phyloP scores from a whole-genome alignment of 2,113 vertebrate species.

The Bufo bufo region DNA sequence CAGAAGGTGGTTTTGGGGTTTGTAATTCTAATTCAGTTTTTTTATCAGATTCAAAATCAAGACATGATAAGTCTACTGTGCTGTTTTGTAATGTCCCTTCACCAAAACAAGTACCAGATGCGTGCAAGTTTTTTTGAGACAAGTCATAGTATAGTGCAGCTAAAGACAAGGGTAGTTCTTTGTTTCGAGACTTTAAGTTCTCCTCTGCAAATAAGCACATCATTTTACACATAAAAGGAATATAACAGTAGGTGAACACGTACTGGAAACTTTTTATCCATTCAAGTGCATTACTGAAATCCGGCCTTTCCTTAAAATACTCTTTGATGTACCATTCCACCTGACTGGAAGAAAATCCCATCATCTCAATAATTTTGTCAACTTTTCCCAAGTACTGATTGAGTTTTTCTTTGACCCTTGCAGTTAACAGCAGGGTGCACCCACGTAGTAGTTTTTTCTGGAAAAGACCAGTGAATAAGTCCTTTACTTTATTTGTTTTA shows the following conservation, averaged over 20 bases:
- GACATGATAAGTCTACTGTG: neutral
- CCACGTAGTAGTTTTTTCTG: slow-evolving; percentile 83
- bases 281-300: slow-evolving; percentile 61
- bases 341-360: slow-evolving; percentile 78
- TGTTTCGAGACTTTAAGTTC: slow-evolving; percentile 55
- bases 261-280: slow-evolving; percentile 71
- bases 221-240: slow-evolving; percentile 79
- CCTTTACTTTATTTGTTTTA: slow-evolving; percentile 68
- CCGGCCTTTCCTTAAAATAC: slow-evolving; percentile 71
- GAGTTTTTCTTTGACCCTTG: slow-evolving; percentile 78
- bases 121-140: slow-evolving; percentile 63
- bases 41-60: slow-evolving; percentile 55
- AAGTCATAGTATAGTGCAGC: slow-evolving; percentile 76
- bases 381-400: slow-evolving; percentile 77
- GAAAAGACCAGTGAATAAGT: slow-evolving; percentile 80
- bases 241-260: slow-evolving; percentile 80
- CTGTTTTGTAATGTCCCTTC: slow-evolving; percentile 5
- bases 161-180: slow-evolving; percentile 79
- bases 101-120: slow-evolving; percentile 52
- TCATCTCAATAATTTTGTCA: slow-evolving; percentile 79
- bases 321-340: slow-evolving; percentile 72
- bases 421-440: slow-evolving; percentile 82
- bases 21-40: neutral
- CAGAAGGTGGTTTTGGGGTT: neutral
- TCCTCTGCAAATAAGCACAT: slow-evolving; percentile 77